Percentiles rank a stretch among this genome's conserved stretches.
phyloP scores from a whole-genome alignment of 2,113 vertebrate genomes.

The Otis tarda region DNA sequence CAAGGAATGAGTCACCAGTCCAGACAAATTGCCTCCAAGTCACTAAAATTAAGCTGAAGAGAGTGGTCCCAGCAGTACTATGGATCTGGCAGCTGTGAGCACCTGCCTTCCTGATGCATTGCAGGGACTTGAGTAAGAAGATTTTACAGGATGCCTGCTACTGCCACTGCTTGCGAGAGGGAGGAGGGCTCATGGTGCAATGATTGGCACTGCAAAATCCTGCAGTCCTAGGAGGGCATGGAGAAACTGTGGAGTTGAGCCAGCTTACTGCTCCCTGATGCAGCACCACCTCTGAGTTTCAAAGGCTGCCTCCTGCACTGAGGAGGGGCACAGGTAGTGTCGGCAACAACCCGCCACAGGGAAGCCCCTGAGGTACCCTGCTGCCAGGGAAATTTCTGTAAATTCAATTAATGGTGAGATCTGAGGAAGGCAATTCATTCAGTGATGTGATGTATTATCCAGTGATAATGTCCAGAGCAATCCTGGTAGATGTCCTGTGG shows the following conservation, averaged over 20 bases:
- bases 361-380: neutral
- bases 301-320: neutral
- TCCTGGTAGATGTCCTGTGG: neutral
- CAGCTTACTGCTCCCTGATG: neutral
- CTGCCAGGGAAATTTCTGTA: neutral
- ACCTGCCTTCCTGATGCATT: conserved; percentile 63
- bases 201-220: conserved; percentile 20
- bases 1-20: conserved; percentile 63
- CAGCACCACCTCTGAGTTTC: neutral
- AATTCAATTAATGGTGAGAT: neutral
- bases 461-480: neutral
- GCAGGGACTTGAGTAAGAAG: conserved; percentile 6
- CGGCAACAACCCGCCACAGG: neutral
- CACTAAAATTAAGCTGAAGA: conserved; percentile 62
- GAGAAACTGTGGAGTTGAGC: neutral
- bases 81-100: conserved; percentile 47
- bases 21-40: conserved; percentile 63
- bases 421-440: neutral
- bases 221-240: conserved; percentile 17
- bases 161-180: neutral
- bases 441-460: neutral
- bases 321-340: neutral
- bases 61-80: conserved; percentile 1
- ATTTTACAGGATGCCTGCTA: neutral
- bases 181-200: neutral